These are phyloP conservation scores for Ceyx margarethae DNA, from an alignment of 2,113 vertebrate genomes.

Conservation along the genomic window DNA sequence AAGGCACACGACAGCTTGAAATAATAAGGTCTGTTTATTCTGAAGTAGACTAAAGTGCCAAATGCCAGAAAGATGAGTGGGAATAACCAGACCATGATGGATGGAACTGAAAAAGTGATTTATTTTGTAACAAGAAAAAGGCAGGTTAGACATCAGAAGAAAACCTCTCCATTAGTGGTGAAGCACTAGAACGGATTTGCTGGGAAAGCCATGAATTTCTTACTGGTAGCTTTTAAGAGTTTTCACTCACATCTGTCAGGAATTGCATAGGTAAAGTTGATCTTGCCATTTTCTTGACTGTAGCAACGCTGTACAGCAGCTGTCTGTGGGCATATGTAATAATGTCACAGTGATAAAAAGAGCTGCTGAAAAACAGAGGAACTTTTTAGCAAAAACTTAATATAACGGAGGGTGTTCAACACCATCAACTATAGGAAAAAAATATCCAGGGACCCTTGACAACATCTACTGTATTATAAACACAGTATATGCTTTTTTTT, in stretches of 20 bases:
- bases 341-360: not conserved
- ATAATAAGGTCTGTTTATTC: constrained; percentile 48
- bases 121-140: constrained; percentile 10
- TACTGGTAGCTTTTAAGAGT: not conserved
- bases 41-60: not conserved
- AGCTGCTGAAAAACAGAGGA: not conserved
- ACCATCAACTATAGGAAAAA: not conserved
- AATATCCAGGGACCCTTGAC: not conserved
- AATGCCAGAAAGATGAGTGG: constrained; percentile 36
- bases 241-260: not conserved
- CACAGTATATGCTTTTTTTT: not conserved
- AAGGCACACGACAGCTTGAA: not conserved
- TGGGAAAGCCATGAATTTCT: not conserved
- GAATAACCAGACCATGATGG: constrained; percentile 35
- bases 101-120: constrained; percentile 5
- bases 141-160: not conserved
- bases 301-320: not conserved
- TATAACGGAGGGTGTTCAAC: not conserved
- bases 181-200: not conserved
- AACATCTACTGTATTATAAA: not conserved
- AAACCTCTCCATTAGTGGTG: not conserved
- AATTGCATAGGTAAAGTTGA: not conserved
- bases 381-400: not conserved
- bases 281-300: constrained; percentile 6
- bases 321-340: not conserved